phyloP scores from a whole-genome alignment of 1,140 invertebrate species.

The Trichoplusia ni region DNA sequence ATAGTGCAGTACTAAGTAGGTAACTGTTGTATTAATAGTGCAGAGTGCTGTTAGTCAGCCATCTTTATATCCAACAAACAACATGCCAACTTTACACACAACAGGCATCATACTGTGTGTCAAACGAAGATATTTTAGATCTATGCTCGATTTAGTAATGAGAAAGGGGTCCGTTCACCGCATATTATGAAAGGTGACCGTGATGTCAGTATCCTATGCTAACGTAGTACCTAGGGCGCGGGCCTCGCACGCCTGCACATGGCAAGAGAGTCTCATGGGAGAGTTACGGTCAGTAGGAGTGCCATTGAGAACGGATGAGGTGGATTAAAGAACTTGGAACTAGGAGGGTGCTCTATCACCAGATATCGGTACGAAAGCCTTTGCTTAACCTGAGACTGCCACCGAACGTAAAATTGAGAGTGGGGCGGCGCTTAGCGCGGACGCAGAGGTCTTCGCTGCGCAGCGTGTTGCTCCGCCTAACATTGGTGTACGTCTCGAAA shows the following conservation, averaged over 20 bases:
- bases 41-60: constrained; percentile 78
- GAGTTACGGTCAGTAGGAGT: constrained; percentile 47
- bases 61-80: constrained; percentile 48
- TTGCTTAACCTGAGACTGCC: constrained; percentile 76
- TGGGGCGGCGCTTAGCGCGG: constrained; percentile 60
- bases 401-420: constrained; percentile 69
- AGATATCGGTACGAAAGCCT: constrained; percentile 70
- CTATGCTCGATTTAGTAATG: constrained; percentile 35
- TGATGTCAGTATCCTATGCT: constrained; percentile 35
- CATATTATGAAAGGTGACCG: constrained; percentile 36
- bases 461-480: constrained; percentile 73
- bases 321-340: constrained; percentile 45
- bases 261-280: constrained; percentile 51
- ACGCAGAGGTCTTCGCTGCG: constrained; percentile 61
- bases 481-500: constrained; percentile 72
- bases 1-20: constrained; percentile 63
- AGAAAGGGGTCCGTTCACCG: constrained; percentile 35
- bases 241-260: constrained; percentile 61
- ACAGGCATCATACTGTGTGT: constrained; percentile 61
- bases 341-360: constrained; percentile 56
- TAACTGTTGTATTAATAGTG: constrained; percentile 62
- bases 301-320: constrained; percentile 47
- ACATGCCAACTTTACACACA: constrained; percentile 73
- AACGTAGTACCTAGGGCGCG: neutral
- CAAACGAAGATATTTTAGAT: constrained; percentile 73